A percentile compares a stretch with the other conserved stretches of the same genome.
Conservation (phyloP, 2,797 vertebrate species). For the Gymnocypris eckloni region DNA sequence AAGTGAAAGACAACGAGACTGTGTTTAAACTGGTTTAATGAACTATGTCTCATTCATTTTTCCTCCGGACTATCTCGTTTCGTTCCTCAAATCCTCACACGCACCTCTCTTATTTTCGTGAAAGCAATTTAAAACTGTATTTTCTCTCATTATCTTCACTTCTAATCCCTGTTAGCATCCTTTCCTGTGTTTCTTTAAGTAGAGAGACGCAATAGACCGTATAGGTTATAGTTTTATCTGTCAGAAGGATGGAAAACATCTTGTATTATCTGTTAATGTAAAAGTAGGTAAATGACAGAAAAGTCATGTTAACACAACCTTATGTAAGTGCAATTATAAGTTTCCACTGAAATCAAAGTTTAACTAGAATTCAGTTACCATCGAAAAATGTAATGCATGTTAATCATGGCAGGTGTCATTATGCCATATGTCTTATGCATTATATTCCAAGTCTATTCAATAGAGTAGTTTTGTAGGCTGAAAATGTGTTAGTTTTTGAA, state of each 20-base stretch:
- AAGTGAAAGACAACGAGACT: too few relatives aligned
- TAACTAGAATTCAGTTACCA: background rate
- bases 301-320: background rate
- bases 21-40: background rate
- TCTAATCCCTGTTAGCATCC: background rate
- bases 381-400: background rate
- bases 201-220: background rate
- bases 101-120: background rate
- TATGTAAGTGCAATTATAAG: background rate
- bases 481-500: background rate
- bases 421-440: background rate
- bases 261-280: background rate
- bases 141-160: background rate
- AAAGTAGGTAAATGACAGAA: background rate
- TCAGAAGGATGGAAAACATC: background rate
- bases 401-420: background rate
- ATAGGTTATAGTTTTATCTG: background rate
- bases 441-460: background rate
- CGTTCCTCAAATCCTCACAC: background rate
- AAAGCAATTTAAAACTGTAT: background rate
- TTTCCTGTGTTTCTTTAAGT: background rate
- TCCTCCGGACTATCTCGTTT: background rate
- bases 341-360: background rate
- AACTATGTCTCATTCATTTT: background rate
- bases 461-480: background rate